phyloP scores from a whole-genome alignment of 1,140 invertebrate genomes.

The Pseudomyrmex flavicornis region DNA sequence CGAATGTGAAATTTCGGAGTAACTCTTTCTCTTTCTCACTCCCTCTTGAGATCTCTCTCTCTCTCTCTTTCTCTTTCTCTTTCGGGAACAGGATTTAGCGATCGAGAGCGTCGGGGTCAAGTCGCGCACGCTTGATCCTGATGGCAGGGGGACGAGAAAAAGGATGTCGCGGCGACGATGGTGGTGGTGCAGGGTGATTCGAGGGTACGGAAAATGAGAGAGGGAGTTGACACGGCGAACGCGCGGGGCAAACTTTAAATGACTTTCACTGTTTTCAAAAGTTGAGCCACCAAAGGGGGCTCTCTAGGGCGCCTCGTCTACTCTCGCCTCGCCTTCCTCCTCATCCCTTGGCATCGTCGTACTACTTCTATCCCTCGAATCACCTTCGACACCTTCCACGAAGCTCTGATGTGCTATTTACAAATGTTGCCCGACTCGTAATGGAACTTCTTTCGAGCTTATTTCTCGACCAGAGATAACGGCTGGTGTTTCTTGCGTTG shows the following conservation, averaged over 20 bases:
- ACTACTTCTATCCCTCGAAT: constrained; percentile 67
- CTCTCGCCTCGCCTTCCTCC: background rate
- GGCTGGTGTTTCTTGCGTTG: background rate
- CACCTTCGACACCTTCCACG: constrained; percentile 68
- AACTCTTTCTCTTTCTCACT: constrained; percentile 43
- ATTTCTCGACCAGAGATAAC: constrained; percentile 55
- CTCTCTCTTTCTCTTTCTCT: background rate
- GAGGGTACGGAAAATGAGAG: constrained; percentile 74
- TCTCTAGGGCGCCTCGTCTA: constrained; percentile 56
- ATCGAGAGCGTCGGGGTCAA: constrained; percentile 64
- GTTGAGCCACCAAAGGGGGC: constrained; percentile 78
- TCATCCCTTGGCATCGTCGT: constrained; percentile 31
- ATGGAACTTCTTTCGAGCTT: constrained; percentile 76
- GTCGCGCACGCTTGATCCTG: constrained; percentile 70
- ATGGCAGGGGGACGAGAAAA: constrained; percentile 45
- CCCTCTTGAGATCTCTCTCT: background rate
- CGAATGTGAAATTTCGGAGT: constrained; percentile 74
- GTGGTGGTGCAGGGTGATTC: constrained; percentile 54
- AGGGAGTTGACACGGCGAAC: constrained; percentile 74
- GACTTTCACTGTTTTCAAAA: constrained; percentile 83
- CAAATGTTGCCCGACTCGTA: constrained; percentile 75
- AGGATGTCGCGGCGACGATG: constrained; percentile 51
- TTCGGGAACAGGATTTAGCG: constrained; percentile 68
- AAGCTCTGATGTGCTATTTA: constrained; percentile 74
- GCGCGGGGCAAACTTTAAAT: constrained; percentile 80